phyloP scores from a whole-genome alignment of 2,797 vertebrate genomes.

The Synanceia verrucosa region DNA sequence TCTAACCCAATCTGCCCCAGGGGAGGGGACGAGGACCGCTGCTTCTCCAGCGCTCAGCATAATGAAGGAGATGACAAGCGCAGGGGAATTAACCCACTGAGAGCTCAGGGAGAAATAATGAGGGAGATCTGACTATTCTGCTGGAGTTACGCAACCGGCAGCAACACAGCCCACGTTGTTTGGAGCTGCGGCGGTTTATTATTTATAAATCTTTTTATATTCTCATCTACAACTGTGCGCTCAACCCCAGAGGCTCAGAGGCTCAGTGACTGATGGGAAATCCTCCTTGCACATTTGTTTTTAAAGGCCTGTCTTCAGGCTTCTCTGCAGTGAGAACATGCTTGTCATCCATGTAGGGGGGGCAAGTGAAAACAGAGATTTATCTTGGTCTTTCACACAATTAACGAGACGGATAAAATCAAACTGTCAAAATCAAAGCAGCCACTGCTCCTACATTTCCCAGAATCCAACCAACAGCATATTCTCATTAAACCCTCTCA shows the following conservation, averaged over 20 bases:
- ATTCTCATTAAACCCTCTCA: not conserved
- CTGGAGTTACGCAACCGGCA: constrained; percentile 71
- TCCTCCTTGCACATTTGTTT: constrained; percentile 38
- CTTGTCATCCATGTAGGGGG: no score
- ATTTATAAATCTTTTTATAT: constrained; percentile 59
- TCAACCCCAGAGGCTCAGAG: constrained; percentile 36
- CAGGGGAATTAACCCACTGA: constrained; percentile 68
- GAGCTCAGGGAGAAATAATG: constrained; percentile 74
- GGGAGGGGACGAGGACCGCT: constrained; percentile 21
- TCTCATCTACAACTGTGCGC: constrained; percentile 45
- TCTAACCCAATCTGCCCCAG: constrained; percentile 39
- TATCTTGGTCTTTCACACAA: not conserved
- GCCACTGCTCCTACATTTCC: not conserved
- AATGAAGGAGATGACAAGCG: constrained; percentile 72
- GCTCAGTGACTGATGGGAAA: constrained; percentile 59
- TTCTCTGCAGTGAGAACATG: constrained; percentile 14
- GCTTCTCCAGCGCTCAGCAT: constrained; percentile 50
- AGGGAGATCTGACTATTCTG: constrained; percentile 73
- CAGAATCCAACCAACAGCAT: not conserved
- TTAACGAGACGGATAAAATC: not conserved
- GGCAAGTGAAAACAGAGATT: no score
- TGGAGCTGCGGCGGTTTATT: constrained; percentile 51
- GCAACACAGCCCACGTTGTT: constrained; percentile 70
- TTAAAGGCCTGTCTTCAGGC: constrained; percentile 25
- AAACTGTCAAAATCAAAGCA: not conserved